phyloP scores from a whole-genome alignment of 2,888 invertebrate genomes.

The Zele albiditarsus region DNA sequence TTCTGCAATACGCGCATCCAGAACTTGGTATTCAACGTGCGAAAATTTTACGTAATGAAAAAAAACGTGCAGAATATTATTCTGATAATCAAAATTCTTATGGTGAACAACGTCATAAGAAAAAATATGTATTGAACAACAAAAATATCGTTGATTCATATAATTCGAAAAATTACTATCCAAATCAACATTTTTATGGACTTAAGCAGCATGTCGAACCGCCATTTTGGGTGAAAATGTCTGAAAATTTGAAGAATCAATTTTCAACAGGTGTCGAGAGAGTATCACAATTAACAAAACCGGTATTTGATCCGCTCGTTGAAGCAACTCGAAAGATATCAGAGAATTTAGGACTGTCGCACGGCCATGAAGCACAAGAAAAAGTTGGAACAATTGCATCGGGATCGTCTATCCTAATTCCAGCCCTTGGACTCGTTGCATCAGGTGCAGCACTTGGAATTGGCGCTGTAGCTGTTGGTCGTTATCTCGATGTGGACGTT shows the following conservation, averaged over 20 bases:
- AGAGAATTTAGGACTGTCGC: conserved; percentile 81
- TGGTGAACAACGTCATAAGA: conserved; percentile 67
- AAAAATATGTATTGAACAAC: conserved; percentile 68
- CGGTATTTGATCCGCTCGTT: conserved; percentile 82
- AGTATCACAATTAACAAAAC: conserved; percentile 79
- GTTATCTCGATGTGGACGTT: conserved; percentile 80
- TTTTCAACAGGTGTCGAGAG: conserved; percentile 82
- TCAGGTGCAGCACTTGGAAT: conserved; percentile 88
- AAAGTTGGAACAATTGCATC: conserved; percentile 79
- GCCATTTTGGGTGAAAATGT: conserved; percentile 83
- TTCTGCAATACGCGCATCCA: conserved; percentile 86
- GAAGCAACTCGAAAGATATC: conserved; percentile 88
- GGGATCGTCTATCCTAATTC: conserved; percentile 79
- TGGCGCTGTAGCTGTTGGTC: conserved; percentile 86
- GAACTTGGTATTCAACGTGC: conserved; percentile 86
- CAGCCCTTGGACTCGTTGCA: conserved; percentile 84
- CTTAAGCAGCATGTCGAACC: conserved; percentile 77
- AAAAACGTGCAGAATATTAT: conserved; percentile 61
- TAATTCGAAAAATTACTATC: conserved; percentile 66
- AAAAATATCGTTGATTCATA: conserved; percentile 66
- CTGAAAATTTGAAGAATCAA: conserved; percentile 83
- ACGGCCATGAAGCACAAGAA: conserved; percentile 75
- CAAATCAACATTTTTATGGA: conserved; percentile 74
- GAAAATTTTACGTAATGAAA: conserved; percentile 72
- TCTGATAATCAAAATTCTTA: conserved; percentile 60